Base-by-base conservation (phyloP, 2,797 vertebrate genomes). In the Distichodus sexfasciatus region DNA sequence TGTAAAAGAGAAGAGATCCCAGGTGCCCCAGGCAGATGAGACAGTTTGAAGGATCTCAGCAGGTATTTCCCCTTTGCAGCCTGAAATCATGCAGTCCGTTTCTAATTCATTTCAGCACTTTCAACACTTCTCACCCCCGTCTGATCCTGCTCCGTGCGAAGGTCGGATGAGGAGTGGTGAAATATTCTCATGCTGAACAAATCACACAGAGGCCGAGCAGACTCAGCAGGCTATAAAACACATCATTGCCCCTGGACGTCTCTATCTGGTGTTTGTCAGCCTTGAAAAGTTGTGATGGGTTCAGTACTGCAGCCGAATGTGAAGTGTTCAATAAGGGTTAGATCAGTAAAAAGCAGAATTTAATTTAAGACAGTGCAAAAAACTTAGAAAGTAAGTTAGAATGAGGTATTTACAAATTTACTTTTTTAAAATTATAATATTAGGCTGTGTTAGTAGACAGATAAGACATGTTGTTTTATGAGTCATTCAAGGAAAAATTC, bases 1-100 rank as follows among this genome's bases (percentile, higher is more conserved):
- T 81, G 76, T 85, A 83, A 87, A 87, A 79, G 67, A 38, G 24
- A 59, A 55, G 26, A 80, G 80, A 80, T 81, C 73, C 69, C 76
- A 60, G 59, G 62, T 54, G 63, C 79, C 77, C 79, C 58, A 54
- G 57, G 79, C 76, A 81, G 78, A 55, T 74, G 72, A 21, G 70
- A 82, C 81, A 80, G 82, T 78, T 82, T 67, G 62, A 43, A 4
- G 51, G 28, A 50, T 55, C 65, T 40, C 68, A 69, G 66, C 73
- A 68, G 47, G 62, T 78, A 71, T 69, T 62, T 17, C n/a, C 14
- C 41, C 29, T 48, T 28, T 36, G 46, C 51, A 43, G 41, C 17
- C 28, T 43, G 68, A 60, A 65, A 74, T 69, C 63, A 77, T 55
- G 60, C 59, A 58, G 41, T 61, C 61, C 57, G 61, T 76, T 65